Evolutionary conservation across 2,113 vertebrate species (phyloP).

Genomic region (Hemicordylus capensis): DNA sequence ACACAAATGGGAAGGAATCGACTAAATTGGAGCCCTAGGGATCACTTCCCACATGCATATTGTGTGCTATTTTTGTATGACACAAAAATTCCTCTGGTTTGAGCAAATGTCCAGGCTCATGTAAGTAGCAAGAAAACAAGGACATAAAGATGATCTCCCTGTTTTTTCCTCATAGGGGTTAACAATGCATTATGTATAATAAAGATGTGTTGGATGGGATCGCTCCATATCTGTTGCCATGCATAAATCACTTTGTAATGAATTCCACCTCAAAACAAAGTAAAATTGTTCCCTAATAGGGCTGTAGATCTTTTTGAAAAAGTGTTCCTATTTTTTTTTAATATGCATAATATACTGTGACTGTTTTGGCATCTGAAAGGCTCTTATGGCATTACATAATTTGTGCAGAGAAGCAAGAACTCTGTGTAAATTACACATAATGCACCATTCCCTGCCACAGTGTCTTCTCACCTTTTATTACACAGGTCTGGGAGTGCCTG

Average conservation of each 20-base stretch:
- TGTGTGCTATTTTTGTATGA: background rate
- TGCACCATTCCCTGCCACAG: conserved; percentile 17
- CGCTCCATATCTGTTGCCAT: background rate
- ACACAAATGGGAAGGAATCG: too few species aligned
- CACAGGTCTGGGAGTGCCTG: too few species aligned
- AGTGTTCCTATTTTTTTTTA: background rate
- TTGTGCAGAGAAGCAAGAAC: conserved; percentile 22
- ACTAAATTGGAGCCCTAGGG: too few species aligned
- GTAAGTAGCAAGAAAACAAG: background rate
- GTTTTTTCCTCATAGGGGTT: accelerated
- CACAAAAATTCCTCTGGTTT: too few species aligned
- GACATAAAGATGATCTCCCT: background rate
- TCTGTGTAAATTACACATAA: conserved; percentile 15
- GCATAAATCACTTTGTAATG: conserved; percentile 20
- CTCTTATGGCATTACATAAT: conserved; percentile 55
- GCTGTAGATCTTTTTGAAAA: background rate
- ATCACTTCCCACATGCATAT: background rate
- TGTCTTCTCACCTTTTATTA: conserved; percentile 21
- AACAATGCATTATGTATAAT: background rate
- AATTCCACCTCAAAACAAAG: background rate
- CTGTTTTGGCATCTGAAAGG: background rate
- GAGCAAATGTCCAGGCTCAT: background rate
- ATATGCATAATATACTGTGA: background rate
- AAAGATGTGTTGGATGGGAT: background rate
- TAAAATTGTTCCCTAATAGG: background rate